These are phyloP conservation scores for Drosophila bocki DNA, from an alignment of 1,140 invertebrate genomes.

Conservation along the genomic window DNA sequence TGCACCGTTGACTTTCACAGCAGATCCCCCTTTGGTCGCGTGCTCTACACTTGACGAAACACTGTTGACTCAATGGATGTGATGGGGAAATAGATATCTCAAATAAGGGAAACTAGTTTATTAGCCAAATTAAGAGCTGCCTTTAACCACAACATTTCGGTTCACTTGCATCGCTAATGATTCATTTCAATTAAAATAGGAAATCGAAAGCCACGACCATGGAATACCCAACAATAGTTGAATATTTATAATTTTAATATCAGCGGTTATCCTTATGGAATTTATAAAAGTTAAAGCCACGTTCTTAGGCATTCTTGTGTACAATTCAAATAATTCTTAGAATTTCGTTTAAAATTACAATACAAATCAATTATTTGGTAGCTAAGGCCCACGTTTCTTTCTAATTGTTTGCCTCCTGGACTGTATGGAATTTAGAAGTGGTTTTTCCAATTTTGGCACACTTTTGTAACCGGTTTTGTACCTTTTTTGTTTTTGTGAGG, in stretches of 20 bases:
- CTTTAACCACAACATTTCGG: slow-evolving; percentile 16
- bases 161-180: neutral
- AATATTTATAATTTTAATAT: neutral
- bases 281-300: too few relatives aligned
- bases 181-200: neutral
- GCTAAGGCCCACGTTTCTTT: neutral
- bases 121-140: slow-evolving; percentile 37
- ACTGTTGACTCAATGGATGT: slow-evolving; percentile 4
- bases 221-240: neutral
- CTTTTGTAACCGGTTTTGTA: slow-evolving; percentile 17
- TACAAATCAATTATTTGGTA: neutral
- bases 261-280: neutral
- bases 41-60: slow-evolving; percentile 50
- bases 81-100: slow-evolving; percentile 8
- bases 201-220: neutral
- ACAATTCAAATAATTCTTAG: neutral
- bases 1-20: slow-evolving; percentile 57
- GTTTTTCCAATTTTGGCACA: slow-evolving; percentile 2
- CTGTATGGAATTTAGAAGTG: slow-evolving; percentile 17
- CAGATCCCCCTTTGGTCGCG: slow-evolving; percentile 46
- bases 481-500: slow-evolving; percentile 8
- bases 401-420: slow-evolving; percentile 12
- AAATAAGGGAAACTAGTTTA: slow-evolving; percentile 35
- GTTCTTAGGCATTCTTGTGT: too few relatives aligned
- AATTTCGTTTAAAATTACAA: neutral